Base-by-base conservation (phyloP, 1,140 invertebrate species). In the Chironomus striatipennis region DNA sequence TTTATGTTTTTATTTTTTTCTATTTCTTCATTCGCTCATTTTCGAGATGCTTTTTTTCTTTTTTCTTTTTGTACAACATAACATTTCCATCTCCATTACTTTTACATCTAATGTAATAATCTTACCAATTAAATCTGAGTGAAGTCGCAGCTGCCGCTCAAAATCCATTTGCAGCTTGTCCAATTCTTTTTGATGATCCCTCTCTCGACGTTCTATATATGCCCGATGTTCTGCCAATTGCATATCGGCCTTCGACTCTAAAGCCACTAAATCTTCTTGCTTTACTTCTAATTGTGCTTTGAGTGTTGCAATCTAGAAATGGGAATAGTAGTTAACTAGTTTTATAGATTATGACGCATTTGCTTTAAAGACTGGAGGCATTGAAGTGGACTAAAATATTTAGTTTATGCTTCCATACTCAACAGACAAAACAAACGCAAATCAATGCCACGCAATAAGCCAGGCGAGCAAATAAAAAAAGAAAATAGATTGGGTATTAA, bases 151-250 rank as follows among this genome's bases (percentile, higher is more conserved):
- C 76, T 70, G 77, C 77, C 12, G 79, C 78, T 84, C 88, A 72
- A 83, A 85, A 73, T 83, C 85, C 74, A 84, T 85, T 79, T 85
- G 86, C 76, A 80, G 78, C 20, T 82, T 83, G 43, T 87, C 82
- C 77, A 88, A 81, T 79, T 89, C 87, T 64, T 84, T 82, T 76
- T 86, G 84, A 76, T 85, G 86, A 75, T 82, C 81, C 12, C 80
- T 77, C 77, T 82, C 81, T 10, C 81, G 80, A 0, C 79, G 76
- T 75, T 82, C 81, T 77, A 82, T 78, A 79, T 81, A 80, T 79
- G 82, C 80, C n/a, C 81, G 80, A 15, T 80, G 82, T 75, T 82
- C 79, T 34, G 82, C 76, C 72, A 82, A 64, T 34, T 77, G 78
- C 57, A 77, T 80, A 17, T 82, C 81, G 7, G 81, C 79, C 47